phyloP scores from a whole-genome alignment of 2,888 invertebrate genomes.

The Leptogaster cylindrica region DNA sequence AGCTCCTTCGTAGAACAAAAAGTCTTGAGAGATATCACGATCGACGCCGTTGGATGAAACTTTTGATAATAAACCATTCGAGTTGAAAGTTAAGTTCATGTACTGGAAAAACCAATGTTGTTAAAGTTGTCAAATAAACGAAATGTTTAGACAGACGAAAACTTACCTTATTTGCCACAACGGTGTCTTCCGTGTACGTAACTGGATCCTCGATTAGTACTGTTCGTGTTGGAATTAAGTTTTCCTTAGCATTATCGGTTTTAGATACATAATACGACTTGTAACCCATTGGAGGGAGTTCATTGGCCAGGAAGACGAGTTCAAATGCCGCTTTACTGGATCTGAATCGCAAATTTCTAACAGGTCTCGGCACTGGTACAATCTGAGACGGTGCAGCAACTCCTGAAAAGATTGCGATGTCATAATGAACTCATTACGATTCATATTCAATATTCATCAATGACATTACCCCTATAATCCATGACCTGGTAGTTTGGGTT shows the following conservation, averaged over 20 bases:
- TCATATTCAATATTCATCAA: too few relatives aligned
- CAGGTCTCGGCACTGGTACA: slow-evolving; percentile 67
- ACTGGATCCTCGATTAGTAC: slow-evolving; percentile 34
- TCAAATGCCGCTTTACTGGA: slow-evolving; percentile 70
- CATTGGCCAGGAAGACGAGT: slow-evolving; percentile 71
- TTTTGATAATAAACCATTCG: slow-evolving; percentile 44
- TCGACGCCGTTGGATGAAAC: slow-evolving; percentile 50
- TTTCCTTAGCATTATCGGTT: background rate
- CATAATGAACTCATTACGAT: too few relatives aligned
- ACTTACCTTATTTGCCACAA: slow-evolving; percentile 43
- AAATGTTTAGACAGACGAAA: too few relatives aligned
- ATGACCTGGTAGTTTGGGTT: slow-evolving; percentile 65
- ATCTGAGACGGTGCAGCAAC: slow-evolving; percentile 68
- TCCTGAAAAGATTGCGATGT: slow-evolving; percentile 48
- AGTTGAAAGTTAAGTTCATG: slow-evolving; percentile 52
- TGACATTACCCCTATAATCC: slow-evolving; percentile 66
- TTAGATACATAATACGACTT: slow-evolving; percentile 66
- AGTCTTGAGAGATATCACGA: slow-evolving; percentile 65
- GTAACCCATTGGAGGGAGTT: slow-evolving; percentile 73
- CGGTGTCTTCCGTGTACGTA: background rate
- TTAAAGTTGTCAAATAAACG: background rate
- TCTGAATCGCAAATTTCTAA: slow-evolving; percentile 69
- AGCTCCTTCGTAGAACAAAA: slow-evolving; percentile 75
- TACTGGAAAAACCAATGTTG: slow-evolving; percentile 50
- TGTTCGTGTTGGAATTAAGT: slow-evolving; percentile 11